These are phyloP conservation scores for Labroides dimidiatus DNA, from an alignment of 2,797 vertebrate genomes.

Conservation along the genomic window DNA sequence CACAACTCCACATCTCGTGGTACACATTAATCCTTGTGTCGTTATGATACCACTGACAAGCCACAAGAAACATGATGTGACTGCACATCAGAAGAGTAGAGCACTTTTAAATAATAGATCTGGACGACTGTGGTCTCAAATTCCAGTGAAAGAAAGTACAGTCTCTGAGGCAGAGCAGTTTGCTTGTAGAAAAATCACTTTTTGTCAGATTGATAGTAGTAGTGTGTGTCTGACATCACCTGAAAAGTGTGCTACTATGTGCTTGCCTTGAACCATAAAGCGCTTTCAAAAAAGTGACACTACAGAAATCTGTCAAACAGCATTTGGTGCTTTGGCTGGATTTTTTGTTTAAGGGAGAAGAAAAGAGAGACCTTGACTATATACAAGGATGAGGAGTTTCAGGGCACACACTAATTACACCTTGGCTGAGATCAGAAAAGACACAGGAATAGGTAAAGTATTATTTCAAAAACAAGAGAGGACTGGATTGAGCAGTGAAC, in stretches of 20 bases:
- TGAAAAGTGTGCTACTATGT: constrained; percentile 12
- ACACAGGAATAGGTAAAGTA: constrained; percentile 11
- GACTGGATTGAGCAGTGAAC: constrained; percentile 1
- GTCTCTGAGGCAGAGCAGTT: background rate
- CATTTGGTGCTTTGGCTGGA: constrained; percentile 14
- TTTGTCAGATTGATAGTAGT: constrained; percentile 30
- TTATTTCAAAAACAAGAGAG: constrained; percentile 17
- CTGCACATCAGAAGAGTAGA: constrained; percentile 11
- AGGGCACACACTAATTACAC: constrained; percentile 23
- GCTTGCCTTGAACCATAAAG: background rate
- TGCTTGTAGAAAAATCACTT: constrained; percentile 20
- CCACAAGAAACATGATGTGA: constrained; percentile 11
- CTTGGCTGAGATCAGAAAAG: constrained; percentile 27
- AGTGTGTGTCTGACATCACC: constrained; percentile 5
- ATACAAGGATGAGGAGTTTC: constrained; percentile 9
- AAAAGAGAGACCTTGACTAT: constrained; percentile 1
- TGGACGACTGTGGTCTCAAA: constrained; percentile 5
- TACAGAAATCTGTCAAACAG: constrained; percentile 26
- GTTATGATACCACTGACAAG: background rate
- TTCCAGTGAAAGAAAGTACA: constrained; percentile 16
- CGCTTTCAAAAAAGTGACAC: constrained; percentile 6
- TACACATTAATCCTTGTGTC: background rate
- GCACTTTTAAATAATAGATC: constrained; percentile 32
- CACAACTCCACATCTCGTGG: too few species aligned
- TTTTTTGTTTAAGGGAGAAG: constrained; percentile 9